phyloP scores from a whole-genome alignment of 2,888 invertebrate genomes.

The Diogma glabrata region DNA sequence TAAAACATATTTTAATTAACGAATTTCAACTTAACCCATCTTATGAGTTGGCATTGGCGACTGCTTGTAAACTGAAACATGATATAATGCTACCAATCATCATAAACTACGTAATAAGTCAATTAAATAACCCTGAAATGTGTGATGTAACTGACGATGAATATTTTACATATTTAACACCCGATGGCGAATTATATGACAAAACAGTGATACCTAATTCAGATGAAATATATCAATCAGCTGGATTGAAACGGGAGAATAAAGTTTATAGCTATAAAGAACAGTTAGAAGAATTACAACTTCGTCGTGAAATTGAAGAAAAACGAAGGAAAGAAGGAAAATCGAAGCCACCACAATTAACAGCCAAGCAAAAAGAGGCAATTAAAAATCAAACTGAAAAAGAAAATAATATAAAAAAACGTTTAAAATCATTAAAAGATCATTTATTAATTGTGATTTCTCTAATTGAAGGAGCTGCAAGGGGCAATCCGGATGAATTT shows the following conservation, averaged over 20 bases:
- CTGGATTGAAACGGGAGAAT: constrained; percentile 81
- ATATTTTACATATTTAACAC: constrained; percentile 68
- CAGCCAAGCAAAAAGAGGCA: constrained; percentile 86
- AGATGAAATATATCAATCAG: constrained; percentile 30
- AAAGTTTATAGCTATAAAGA: constrained; percentile 95
- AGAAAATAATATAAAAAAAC: constrained; percentile 64
- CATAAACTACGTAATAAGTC: constrained; percentile 45
- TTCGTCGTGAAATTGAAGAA: constrained; percentile 85
- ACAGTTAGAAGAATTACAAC: constrained; percentile 86
- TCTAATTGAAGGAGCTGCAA: constrained; percentile 29
- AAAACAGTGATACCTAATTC: constrained; percentile 58
- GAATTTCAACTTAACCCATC: constrained; percentile 42
- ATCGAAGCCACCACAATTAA: constrained; percentile 56
- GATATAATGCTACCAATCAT: constrained; percentile 52
- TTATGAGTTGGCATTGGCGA: constrained; percentile 60
- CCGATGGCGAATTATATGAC: constrained; percentile 85
- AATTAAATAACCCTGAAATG: constrained; percentile 53
- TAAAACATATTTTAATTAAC: constrained; percentile 50
- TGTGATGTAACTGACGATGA: constrained; percentile 65
- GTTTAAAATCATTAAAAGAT: constrained; percentile 46
- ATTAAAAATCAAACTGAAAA: constrained; percentile 76
- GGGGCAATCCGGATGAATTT: constrained; percentile 29
- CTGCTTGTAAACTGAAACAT: constrained; percentile 52
- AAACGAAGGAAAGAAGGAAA: constrained; percentile 72
- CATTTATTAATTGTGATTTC: constrained; percentile 28